Evolutionary conservation across 2,888 invertebrate genomes (phyloP).

Genomic region (Stenolophus ochropezus): DNA sequence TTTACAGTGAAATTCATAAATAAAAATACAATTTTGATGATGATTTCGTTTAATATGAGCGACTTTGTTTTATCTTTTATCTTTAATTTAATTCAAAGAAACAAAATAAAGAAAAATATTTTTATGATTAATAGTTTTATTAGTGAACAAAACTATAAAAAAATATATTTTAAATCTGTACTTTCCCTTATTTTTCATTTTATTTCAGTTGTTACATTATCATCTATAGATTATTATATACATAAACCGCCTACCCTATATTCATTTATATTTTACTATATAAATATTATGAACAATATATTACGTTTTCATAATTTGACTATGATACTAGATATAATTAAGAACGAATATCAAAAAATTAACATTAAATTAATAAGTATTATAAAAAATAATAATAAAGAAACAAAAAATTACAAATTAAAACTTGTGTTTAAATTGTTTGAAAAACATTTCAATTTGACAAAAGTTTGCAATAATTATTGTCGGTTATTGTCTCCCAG

Average conservation of each 20-base stretch:
- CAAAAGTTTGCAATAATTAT: background rate
- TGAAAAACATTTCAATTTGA: background rate
- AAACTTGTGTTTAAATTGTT: background rate
- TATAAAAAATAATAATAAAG: background rate
- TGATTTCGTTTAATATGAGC: background rate
- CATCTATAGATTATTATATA: background rate
- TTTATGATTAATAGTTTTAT: background rate
- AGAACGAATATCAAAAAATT: background rate
- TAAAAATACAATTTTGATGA: background rate
- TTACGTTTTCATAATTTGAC: background rate
- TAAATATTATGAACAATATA: background rate
- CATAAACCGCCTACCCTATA: background rate
- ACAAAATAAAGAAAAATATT: background rate
- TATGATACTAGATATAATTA: background rate
- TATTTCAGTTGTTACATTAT: background rate
- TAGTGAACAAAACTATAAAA: background rate
- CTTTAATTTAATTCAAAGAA: background rate
- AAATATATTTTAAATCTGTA: background rate
- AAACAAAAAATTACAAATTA: background rate
- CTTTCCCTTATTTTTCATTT: background rate
- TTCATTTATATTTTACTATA: background rate
- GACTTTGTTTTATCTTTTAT: background rate
- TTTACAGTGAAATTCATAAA: background rate
- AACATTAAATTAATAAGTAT: background rate
- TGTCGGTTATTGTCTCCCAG: background rate